Evolutionary conservation across 2,888 invertebrate genomes (phyloP), one percentile per base, ranked within the genome.

Genomic region (Drosophila parthenogenetica): DNA sequence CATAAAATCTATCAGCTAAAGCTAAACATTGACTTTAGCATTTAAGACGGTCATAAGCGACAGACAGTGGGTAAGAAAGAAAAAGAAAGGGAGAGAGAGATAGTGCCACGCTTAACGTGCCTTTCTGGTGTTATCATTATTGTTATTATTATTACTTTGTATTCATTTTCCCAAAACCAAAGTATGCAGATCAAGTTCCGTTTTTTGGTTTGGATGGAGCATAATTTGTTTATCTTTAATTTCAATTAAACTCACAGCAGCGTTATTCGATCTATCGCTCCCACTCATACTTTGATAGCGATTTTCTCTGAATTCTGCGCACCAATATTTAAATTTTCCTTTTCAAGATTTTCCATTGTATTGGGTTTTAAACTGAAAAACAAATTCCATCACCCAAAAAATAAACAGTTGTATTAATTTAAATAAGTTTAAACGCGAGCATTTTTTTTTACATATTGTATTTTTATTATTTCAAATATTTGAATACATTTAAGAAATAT

Each of bases 191-290:
- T 73, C 71, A 74, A 73, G 57, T 59, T 70, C 50, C 53, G 64
- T 73, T 71, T 75, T 70, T 50, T 48, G 69, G 71, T 68, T 72
- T 60, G 69, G 70, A 75, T 71, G 77, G 60, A 57, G 78, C 64
- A 81, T 78, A 78, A 87, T 87, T 84, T 84, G 81, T 81, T 87
- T 89, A 70, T 74, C 72, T 89, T 79, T 77, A 77, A 85, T 88
- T 89, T 79, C 68, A 89, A 83, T 77, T 68, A 77, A 77, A 65
- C 66, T 68, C 39, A 45, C 42, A 57, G 22, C 57, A 51, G n/a
- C 63, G 35, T 25, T 51, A 35, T 53, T 40, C 29, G 37, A 35
- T 54, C 11, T 43, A 22, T 14, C 39, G 14, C 53, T 10, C 8
- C 29, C 29, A 29, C 29, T 29, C 29, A 29, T 2, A 29, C 29